phyloP scores from a whole-genome alignment of 2,113 vertebrate species.

The Atherinomorus stipes region DNA sequence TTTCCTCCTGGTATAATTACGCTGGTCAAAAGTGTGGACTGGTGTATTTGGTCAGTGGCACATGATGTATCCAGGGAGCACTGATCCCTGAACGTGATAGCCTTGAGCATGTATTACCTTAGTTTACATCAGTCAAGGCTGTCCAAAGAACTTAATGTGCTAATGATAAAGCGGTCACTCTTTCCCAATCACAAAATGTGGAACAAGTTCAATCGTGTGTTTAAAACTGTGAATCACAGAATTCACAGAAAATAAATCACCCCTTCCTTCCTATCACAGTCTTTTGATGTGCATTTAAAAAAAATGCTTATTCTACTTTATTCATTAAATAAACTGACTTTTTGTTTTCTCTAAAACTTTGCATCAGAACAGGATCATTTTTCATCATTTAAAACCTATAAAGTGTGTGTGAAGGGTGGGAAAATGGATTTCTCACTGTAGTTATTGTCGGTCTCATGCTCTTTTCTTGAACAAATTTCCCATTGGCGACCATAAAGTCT shows the following conservation, averaged over 20 bases:
- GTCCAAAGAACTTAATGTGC: conserved; percentile 7
- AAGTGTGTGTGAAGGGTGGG: no score
- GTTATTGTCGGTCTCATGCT: no score
- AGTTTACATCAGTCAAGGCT: conserved; percentile 18
- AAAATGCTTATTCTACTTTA: neutral
- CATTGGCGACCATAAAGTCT: no score
- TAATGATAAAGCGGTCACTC: neutral
- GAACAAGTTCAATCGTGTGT: neutral
- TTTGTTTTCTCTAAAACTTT: no score
- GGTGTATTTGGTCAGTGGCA: conserved; percentile 63
- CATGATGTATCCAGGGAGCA: conserved; percentile 65
- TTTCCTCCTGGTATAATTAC: conserved; percentile 75
- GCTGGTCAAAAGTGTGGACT: conserved; percentile 44
- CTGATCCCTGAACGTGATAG: conserved; percentile 64
- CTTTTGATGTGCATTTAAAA: neutral
- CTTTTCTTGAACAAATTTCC: no score
- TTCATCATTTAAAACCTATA: no score
- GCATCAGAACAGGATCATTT: neutral
- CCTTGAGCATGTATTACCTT: conserved; percentile 38
- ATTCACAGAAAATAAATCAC: neutral
- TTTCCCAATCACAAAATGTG: neutral
- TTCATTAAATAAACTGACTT: neutral
- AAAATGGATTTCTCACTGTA: no score
- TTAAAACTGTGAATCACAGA: neutral
- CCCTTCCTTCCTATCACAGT: neutral